phyloP scores from a whole-genome alignment of 2,797 vertebrate species.

The Hyperoplus immaculatus region DNA sequence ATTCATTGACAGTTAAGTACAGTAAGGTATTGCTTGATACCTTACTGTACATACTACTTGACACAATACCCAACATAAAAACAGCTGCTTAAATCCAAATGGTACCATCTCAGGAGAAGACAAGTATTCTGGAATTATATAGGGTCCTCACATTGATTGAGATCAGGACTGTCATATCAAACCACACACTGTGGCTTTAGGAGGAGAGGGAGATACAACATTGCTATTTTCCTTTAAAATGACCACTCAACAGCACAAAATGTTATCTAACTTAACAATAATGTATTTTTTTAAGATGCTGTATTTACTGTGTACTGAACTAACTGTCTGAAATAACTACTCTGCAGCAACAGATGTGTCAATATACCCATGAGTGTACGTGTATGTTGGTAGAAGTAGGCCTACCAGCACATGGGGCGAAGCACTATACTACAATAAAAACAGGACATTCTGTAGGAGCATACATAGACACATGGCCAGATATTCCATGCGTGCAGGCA shows the following conservation, averaged over 20 bases:
- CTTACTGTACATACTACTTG: too few relatives aligned
- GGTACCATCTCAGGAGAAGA: constrained; percentile 46
- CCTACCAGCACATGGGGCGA: neutral
- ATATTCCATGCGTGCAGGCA: constrained; percentile 44
- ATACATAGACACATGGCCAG: constrained; percentile 14
- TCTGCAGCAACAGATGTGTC: constrained; percentile 49
- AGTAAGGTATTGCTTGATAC: constrained; percentile 24
- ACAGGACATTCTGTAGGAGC: constrained; percentile 17
- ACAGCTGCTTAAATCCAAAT: constrained; percentile 25
- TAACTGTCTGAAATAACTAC: constrained; percentile 60
- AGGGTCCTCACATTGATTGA: neutral
- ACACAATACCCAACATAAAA: too few relatives aligned
- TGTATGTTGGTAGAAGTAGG: constrained; percentile 47
- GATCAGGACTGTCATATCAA: neutral
- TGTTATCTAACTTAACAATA: constrained; percentile 50
- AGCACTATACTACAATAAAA: constrained; percentile 13
- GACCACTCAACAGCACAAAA: constrained; percentile 66
- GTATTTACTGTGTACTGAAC: constrained; percentile 66
- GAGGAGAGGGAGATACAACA: constrained; percentile 13
- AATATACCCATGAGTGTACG: constrained; percentile 42
- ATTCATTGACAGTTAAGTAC: constrained; percentile 48
- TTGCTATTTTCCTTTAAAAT: constrained; percentile 66
- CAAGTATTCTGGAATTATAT: neutral
- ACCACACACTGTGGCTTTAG: constrained; percentile 15
- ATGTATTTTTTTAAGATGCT: constrained; percentile 57